phyloP scores from a whole-genome alignment of 2,797 vertebrate genomes.

The Carduelis carduelis region DNA sequence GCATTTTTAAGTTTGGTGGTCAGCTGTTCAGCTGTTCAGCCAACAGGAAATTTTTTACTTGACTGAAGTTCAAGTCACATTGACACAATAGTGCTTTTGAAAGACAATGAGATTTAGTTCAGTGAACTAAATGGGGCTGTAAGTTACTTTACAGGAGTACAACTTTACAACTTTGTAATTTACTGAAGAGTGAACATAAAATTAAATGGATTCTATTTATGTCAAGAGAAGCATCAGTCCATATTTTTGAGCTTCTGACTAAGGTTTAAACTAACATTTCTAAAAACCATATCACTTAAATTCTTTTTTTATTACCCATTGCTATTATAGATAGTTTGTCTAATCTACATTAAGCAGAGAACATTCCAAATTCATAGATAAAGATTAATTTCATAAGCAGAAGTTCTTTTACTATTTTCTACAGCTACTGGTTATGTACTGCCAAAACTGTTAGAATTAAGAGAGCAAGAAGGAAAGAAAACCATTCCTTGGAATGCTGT shows the following conservation, averaged over 20 bases:
- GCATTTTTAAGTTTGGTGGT: not conserved
- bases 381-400: constrained; percentile 63
- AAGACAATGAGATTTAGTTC: not conserved
- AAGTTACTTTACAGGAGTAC: not conserved
- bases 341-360: constrained; percentile 52
- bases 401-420: constrained; percentile 28
- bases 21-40: not conserved
- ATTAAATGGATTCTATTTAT: not conserved
- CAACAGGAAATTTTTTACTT: not conserved
- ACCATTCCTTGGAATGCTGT: constrained; percentile 48
- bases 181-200: not conserved
- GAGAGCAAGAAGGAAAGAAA: constrained; percentile 32
- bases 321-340: constrained; percentile 43
- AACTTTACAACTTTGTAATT: not conserved
- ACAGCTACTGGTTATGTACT: constrained; percentile 38
- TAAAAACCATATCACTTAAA: constrained; percentile 34
- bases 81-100: not conserved
- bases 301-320: constrained; percentile 60
- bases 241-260: not conserved
- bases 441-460: constrained; percentile 61
- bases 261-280: not conserved
- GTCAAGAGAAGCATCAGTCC: not conserved
- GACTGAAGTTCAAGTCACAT: not conserved
- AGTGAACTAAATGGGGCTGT: not conserved
- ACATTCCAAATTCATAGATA: constrained; percentile 57